Evolutionary conservation across 2,888 invertebrate genomes (phyloP), one percentile per base, ranked within the genome.

Genomic region (Phyllotreta striolata): DNA sequence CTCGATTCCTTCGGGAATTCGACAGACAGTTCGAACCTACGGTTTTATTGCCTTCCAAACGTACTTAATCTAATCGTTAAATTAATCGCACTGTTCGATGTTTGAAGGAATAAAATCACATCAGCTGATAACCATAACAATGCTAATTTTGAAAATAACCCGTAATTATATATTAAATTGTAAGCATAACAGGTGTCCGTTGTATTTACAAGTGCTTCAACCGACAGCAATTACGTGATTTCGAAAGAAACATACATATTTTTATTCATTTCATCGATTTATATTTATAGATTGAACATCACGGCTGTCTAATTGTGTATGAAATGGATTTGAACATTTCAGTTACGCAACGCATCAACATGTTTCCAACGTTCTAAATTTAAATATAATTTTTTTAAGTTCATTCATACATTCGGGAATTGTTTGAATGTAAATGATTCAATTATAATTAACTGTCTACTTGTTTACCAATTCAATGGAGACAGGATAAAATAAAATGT

Each of bases 91-190:
- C 55, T n/a, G n/a, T n/a, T n/a, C n/a, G n/a, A 55, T 6, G 24
- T 55, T 55, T 38, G 55, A 41, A 55, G n/a, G 24, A 55, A 55
- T 37, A 55, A 55, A 55, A 55, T n/a, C n/a, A 55, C 55, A 55
- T 55, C 55, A 55, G 43, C 55, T 55, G 55, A 43, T 55, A 39
- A 55, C 24, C 55, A 43, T 34, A 55, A 55, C 55, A 55, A 55
- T 55, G 55, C 55, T 55, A 55, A 55, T 55, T 43, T 44, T 56
- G 13, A 40, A 44, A 44, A 56, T 56, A 56, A 44, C 37, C 10
- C 43, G 35, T 55, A 55, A 43, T 55, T 55, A 43, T 55, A 43
- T 41, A 5, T 37, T 51, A 10, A 37, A 41, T 35, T 34, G 41
- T 24, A 55, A 55, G 14, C n/a, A 41, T 9, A 56, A 56, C 56